Evolutionary conservation across 2,888 invertebrate species (phyloP).

Genomic region (Tetrapedia diversipes): DNA sequence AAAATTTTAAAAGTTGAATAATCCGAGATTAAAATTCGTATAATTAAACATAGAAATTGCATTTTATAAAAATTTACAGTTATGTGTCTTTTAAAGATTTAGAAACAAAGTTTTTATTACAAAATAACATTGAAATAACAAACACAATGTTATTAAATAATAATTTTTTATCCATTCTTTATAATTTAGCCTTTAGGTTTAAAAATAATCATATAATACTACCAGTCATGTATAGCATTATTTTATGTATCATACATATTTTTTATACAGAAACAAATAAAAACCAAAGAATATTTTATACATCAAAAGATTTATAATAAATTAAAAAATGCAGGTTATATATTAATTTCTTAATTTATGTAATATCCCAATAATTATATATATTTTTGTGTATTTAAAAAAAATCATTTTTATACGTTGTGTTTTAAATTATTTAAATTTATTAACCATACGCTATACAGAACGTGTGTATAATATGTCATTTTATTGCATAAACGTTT

Average conservation of each 20-base stretch:
- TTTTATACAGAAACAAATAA: constrained; percentile 24
- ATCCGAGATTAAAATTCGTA: background rate
- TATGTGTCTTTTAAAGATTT: background rate
- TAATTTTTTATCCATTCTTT: background rate
- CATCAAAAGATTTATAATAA: constrained; percentile 5
- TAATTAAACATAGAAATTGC: background rate
- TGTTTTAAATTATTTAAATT: too few relatives aligned
- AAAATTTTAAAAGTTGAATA: constrained; percentile 75
- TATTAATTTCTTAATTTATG: too few relatives aligned
- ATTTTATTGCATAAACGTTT: too few relatives aligned
- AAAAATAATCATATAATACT: constrained; percentile 16
- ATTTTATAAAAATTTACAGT: background rate
- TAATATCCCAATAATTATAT: too few relatives aligned
- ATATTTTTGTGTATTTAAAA: too few relatives aligned
- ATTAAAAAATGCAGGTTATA: too few relatives aligned
- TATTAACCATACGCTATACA: too few relatives aligned
- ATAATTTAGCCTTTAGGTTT: constrained; percentile 32
- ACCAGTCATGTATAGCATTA: too few relatives aligned
- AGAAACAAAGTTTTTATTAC: background rate
- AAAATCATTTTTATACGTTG: too few relatives aligned
- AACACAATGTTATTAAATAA: background rate
- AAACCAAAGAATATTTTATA: background rate
- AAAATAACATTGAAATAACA: constrained; percentile 14
- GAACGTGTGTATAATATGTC: too few relatives aligned
- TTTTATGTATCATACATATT: constrained; percentile 15